Conservation (phyloP, 2,888 invertebrate genomes). For the Hyles lineata region DNA sequence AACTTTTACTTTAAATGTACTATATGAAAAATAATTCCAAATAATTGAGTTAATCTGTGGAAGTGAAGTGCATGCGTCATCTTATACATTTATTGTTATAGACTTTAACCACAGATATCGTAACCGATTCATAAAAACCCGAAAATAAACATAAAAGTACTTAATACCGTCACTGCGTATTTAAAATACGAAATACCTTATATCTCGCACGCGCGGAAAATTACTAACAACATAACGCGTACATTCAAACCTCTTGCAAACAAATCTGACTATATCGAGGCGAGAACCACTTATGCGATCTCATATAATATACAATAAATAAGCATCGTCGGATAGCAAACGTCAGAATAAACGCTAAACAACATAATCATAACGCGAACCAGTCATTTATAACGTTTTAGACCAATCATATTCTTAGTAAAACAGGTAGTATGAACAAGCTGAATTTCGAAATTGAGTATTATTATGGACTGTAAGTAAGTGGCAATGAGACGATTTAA, state of each 20-base stretch:
- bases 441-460: conserved; percentile 26
- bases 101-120: too few species aligned
- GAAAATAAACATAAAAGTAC: not conserved
- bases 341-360: not conserved
- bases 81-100: too few species aligned
- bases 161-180: not conserved
- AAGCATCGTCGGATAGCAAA: not conserved
- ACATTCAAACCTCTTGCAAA: conserved; percentile 5
- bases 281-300: conserved; percentile 7
- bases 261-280: conserved; percentile 28
- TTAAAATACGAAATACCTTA: not conserved
- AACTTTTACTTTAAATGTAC: too few species aligned
- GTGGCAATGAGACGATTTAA: not conserved
- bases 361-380: conserved; percentile 7
- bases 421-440: conserved; percentile 1
- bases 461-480: conserved; percentile 31
- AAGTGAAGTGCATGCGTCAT: too few species aligned
- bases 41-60: too few species aligned
- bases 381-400: conserved; percentile 38
- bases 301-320: conserved; percentile 7
- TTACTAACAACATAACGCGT: not conserved
- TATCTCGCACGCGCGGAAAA: conserved; percentile 7
- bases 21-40: too few species aligned
- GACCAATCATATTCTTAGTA: conserved; percentile 54
- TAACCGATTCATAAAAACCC: not conserved